phyloP scores from a whole-genome alignment of 2,797 vertebrate genomes.

The Percopsis omiscomaycus region DNA sequence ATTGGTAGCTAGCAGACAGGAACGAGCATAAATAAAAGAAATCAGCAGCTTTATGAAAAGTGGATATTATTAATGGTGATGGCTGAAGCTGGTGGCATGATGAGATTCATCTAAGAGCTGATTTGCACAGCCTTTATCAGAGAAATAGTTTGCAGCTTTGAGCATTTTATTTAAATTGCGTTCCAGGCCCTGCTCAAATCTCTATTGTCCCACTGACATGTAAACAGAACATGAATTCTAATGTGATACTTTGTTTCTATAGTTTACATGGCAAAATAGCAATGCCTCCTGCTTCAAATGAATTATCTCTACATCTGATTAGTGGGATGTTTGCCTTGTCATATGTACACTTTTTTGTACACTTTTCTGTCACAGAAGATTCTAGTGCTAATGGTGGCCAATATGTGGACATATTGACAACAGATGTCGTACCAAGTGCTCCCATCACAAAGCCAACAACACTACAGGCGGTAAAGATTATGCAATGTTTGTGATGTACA shows the following conservation, averaged over 20 bases:
- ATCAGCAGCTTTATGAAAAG: conserved; percentile 71
- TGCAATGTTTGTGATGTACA: too few relatives aligned
- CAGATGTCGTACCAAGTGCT: too few relatives aligned
- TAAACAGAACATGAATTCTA: conserved; percentile 53
- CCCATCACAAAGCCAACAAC: too few relatives aligned
- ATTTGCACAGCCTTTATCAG: conserved; percentile 52
- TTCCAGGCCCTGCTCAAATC: conserved; percentile 33
- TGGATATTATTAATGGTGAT: conserved; percentile 77
- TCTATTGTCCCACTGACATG: conserved; percentile 34
- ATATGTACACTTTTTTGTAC: too few relatives aligned
- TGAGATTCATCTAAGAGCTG: conserved; percentile 63
- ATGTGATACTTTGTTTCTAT: conserved; percentile 33
- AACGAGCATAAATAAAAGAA: conserved; percentile 72
- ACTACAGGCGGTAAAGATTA: too few relatives aligned
- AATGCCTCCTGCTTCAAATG: too few relatives aligned
- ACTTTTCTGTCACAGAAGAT: too few relatives aligned
- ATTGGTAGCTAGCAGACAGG: conserved; percentile 61
- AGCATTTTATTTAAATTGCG: conserved; percentile 46
- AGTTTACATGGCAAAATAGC: conserved; percentile 10
- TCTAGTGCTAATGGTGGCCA: too few relatives aligned
- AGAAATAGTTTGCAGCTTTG: conserved; percentile 42
- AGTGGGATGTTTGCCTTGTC: too few relatives aligned
- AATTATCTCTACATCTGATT: too few relatives aligned
- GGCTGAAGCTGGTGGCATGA: conserved; percentile 63
- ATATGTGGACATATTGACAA: too few relatives aligned